phyloP scores from a whole-genome alignment of 2,797 vertebrate species.

The Centroberyx gerrardi region DNA sequence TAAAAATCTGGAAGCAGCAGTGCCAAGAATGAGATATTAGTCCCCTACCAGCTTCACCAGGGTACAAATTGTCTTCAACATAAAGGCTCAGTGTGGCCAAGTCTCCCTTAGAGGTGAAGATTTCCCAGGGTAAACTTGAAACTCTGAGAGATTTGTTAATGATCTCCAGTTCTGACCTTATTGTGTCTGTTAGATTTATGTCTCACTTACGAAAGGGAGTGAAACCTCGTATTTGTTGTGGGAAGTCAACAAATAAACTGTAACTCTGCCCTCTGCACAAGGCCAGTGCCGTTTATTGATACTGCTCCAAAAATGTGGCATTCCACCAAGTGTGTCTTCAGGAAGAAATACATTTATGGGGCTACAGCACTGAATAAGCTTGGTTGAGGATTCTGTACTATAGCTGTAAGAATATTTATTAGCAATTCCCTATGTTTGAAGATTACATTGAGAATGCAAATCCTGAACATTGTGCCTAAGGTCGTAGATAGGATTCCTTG shows the following conservation, averaged over 20 bases:
- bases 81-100: slow-evolving; percentile 25
- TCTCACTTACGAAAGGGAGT: slow-evolving; percentile 35
- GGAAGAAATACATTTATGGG: slow-evolving; percentile 42
- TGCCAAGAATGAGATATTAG: slow-evolving; percentile 66
- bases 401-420: slow-evolving; percentile 49
- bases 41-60: slow-evolving; percentile 57
- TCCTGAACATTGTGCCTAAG: slow-evolving; percentile 22
- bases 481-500: slow-evolving; percentile 40
- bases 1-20: slow-evolving; percentile 65
- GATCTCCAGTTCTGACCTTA: slow-evolving; percentile 44
- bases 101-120: slow-evolving; percentile 50
- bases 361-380: slow-evolving; percentile 12
- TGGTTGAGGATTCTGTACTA: slow-evolving; percentile 13
- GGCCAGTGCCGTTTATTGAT: slow-evolving; percentile 53
- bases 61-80: slow-evolving; percentile 45
- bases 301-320: slow-evolving; percentile 13
- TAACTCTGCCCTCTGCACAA: slow-evolving; percentile 51
- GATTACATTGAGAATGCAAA: slow-evolving; percentile 46
- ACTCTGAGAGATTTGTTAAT: slow-evolving; percentile 43
- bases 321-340: slow-evolving; percentile 30
- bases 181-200: slow-evolving; percentile 64
- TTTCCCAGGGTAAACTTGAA: slow-evolving; percentile 49
- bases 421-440: slow-evolving; percentile 42
- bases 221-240: slow-evolving; percentile 51
- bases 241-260: slow-evolving; percentile 66